Evolutionary conservation across 2,113 vertebrate genomes (phyloP), one percentile per base, ranked within the genome.

Genomic region (Ictalurus punctatus): DNA sequence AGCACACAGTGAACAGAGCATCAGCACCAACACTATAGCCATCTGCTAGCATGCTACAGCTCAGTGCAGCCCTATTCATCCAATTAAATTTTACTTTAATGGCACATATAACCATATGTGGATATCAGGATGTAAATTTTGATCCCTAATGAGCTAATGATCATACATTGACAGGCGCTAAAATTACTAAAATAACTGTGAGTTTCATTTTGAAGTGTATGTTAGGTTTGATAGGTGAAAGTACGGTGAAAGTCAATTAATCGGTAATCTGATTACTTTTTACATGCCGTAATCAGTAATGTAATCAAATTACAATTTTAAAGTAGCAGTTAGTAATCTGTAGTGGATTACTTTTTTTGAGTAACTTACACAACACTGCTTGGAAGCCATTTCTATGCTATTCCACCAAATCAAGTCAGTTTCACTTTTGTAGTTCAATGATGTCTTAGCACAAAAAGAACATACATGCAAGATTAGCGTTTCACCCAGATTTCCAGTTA

Each of bases 1-100:
- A 87, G 81, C 30, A 61, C 83, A 87, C 34, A 65, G 34, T 52
- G 54, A 87, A 65, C 74, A 84, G 54, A 90, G 76, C 54, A 88
- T 76, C 84, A 76, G 19, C 74, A 48, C 58, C 67, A 83, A 37
- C 83, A 79, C 34, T 25, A 74, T 67, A 78, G 65, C 61, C 76
- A 73, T 85, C 74, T 85, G 74, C 74, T 37, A 14, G 52, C 14
- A 25, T 25, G 79, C 67, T 56, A 76, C 48, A 67, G 52, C 84
- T 89, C 84, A 59, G 56, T 16, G 17, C 56, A 56, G 17, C 63
- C 40, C 65, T 73, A n/a, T 25, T 61, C 40, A 16, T 23, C 52
- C 71, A 44, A 85, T 52, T 27, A 12, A 6, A 17, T 79, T 54
- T 79, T 23, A n/a, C 17, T 79, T 79, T 0, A 30, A 80, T 54